Base-by-base conservation (phyloP, 2,113 vertebrate genomes). In the Petaurus breviceps region DNA sequence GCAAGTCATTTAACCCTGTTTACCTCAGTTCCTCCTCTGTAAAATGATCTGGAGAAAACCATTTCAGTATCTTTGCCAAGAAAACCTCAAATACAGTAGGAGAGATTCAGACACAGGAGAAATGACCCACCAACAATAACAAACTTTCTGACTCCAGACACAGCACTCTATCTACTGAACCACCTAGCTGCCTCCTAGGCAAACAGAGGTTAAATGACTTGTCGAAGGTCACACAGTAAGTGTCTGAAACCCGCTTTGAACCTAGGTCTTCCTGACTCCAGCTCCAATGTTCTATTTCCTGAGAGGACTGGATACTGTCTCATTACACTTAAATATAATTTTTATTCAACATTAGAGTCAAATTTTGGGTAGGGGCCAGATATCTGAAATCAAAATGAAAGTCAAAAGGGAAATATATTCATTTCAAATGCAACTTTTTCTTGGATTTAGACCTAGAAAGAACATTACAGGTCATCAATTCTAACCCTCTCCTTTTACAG, bases 261-360 rank as follows among this genome's bases (percentile, higher is more conserved):
- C 61, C 31, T 10, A 55, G 7, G 7, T 26, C 25, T 55, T 55
- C 54, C 54, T 55, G 25, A 55, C 25, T 55, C 7, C 8, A 68
- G 31, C 12, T 0, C 61, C 31, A 68, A 0, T 68, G 12, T 31
- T 68, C 31, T 68, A 68, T 68, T 37, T 3, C 57, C 31, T 68
- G 1, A 68, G 61, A 16, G 11, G 14, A 37, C 61, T 68, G 12
- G 28, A 37, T 16, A 37, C 11, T 68, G 14, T 8, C 12, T 37
- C 61, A 37, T 37, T 16, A 68, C 0, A 37, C 4, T 68, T 37
- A 14, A 52, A 23, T 2, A 50, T 92, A 12, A 92, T 8, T 96
- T 94, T 95, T 95, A 91, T 10, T 77, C 91, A 46, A 93, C 6
- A 46, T 54, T 92, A 55, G 2, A 51, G 26, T 26, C 4, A 95